These are phyloP conservation scores for Crocodylus rhombifer DNA, from an alignment of 2,797 vertebrate genomes.

Conservation along the genomic window DNA sequence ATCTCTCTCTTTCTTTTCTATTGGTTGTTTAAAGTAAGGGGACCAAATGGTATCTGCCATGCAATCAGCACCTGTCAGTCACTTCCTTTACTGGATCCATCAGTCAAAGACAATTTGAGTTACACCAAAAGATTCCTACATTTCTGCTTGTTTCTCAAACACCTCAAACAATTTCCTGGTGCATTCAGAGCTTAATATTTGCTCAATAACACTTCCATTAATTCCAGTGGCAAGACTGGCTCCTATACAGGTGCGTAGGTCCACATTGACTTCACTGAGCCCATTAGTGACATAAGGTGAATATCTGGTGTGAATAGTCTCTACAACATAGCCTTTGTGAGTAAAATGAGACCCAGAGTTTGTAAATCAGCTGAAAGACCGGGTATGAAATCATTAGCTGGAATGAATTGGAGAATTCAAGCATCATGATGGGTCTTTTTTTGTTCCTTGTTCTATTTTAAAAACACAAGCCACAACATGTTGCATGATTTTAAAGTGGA, in stretches of 20 bases:
- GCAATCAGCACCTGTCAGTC: not conserved
- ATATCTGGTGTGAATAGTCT: too few relatives aligned
- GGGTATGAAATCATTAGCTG: too few relatives aligned
- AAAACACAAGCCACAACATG: too few relatives aligned
- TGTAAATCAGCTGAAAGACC: too few relatives aligned
- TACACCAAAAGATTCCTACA: not conserved
- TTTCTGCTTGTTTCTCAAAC: not conserved
- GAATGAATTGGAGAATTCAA: too few relatives aligned
- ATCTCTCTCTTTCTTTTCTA: not conserved
- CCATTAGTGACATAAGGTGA: too few relatives aligned
- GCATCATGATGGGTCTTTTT: too few relatives aligned
- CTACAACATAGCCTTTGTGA: too few relatives aligned
- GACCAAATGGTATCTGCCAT: not conserved
- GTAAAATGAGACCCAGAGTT: too few relatives aligned
- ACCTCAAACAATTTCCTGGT: not conserved
- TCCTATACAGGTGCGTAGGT: not conserved
- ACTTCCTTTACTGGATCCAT: not conserved
- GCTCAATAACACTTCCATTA: not conserved
- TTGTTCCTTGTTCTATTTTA: too few relatives aligned
- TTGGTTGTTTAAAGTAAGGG: not conserved
- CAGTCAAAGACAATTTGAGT: not conserved
- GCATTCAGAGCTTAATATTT: not conserved
- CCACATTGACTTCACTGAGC: not conserved
- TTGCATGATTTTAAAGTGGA: too few relatives aligned
- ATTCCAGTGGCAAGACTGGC: not conserved